Evolutionary conservation across 2,888 invertebrate species (phyloP).

Genomic region (Drosophila diplacantha): DNA sequence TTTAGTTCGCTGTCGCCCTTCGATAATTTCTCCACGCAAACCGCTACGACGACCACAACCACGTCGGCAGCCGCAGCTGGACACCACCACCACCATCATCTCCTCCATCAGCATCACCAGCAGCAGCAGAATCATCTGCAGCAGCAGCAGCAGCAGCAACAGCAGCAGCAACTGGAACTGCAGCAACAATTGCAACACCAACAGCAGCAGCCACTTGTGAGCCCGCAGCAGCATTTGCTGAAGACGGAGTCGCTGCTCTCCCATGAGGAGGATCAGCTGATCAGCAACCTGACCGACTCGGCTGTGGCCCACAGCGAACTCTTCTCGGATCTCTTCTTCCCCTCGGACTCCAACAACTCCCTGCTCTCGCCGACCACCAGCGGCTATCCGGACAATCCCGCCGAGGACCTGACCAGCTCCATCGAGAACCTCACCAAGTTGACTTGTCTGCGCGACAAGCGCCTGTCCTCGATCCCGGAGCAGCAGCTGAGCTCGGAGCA

Average conservation of each 20-base stretch:
- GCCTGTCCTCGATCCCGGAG: conserved; percentile 75
- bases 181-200: conserved; percentile 55
- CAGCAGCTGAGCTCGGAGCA: conserved; percentile 67
- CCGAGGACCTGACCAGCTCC: conserved; percentile 60
- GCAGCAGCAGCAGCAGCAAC: conserved; percentile 60
- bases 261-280: conserved; percentile 72
- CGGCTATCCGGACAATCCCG: conserved; percentile 54
- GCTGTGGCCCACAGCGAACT: conserved; percentile 71
- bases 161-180: conserved; percentile 66
- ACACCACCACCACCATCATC: conserved; percentile 65
- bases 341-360: conserved; percentile 76
- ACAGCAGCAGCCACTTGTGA: conserved; percentile 50
- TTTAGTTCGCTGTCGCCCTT: conserved; percentile 78
- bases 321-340: conserved; percentile 77
- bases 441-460: conserved; percentile 73
- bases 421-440: conserved; percentile 75
- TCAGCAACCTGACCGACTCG: conserved; percentile 69
- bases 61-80: conserved; percentile 53
- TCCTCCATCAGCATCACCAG: conserved; percentile 44
- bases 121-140: conserved; percentile 49
- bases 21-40: conserved; percentile 77
- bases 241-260: conserved; percentile 58
- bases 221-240: conserved; percentile 51
- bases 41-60: conserved; percentile 63
- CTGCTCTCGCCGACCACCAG: conserved; percentile 68